Evolutionary conservation across 1,140 invertebrate species (phyloP), one percentile per base, ranked within the genome.

Genomic region (Orchesella cincta): DNA sequence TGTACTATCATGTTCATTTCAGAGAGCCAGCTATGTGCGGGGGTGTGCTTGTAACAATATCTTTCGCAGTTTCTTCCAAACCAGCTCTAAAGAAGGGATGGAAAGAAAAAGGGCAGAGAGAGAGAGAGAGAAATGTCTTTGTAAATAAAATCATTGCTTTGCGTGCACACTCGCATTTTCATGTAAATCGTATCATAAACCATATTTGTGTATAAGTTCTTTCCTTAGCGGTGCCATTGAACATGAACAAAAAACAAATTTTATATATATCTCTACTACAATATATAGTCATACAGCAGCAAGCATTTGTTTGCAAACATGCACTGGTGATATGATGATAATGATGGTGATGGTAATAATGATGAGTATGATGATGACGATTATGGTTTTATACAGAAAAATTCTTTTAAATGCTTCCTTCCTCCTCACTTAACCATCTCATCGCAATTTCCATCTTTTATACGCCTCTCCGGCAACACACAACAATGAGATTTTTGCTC

Each of bases 11-110:
- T 23, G 29, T 67, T 33, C 33, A 28, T 62, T 62, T 62, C 54
- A 62, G 54, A 57, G 54, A 57, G 14, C 12, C n/a, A 23, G 52
- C 5, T 57, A 23, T 67, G 3, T 67, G 62, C 31, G 62, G 62
- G 62, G 62, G 62, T 67, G 62, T 67, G 62, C 62, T 67, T 33
- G 31, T 23, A 33, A 67, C 62, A 29, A 67, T 67, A 67, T 67
- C 62, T 67, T 29, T 67, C 31, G 29, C 28, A 14, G 33, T 67
- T 67, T 3, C n/a, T 33, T 33, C 62, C 26, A 14, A 2, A 31
- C 62, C 33, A 8, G 8, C 62, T 29, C 62, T 57, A 26, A 57
- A 57, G 23, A n/a, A n/a, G 52, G 52, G 52, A 57, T n/a, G 52
- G 52, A 57, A 57, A 57, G n/a, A n/a, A n/a, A n/a, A n/a, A n/a